Percentiles rank a stretch among this genome's conserved stretches.
Evolutionary conservation across 1,140 invertebrate genomes (phyloP).

Genomic region (Paracyclopina nana): DNA sequence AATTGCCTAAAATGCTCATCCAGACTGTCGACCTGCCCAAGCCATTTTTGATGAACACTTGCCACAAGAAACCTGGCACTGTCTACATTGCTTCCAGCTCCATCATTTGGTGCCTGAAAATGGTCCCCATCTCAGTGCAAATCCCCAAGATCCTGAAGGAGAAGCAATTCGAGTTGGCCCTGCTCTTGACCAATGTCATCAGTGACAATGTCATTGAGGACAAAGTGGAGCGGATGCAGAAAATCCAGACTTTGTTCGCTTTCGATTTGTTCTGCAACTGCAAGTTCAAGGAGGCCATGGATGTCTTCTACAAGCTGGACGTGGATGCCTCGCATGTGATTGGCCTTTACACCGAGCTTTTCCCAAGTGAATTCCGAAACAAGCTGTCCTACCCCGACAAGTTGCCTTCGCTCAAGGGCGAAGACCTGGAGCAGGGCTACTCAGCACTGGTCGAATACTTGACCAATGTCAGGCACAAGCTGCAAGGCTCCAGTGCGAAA

Average conservation of each 20-base stretch:
- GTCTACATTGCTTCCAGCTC: constrained; percentile 65
- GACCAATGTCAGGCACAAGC: constrained; percentile 39
- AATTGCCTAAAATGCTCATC: constrained; percentile 45
- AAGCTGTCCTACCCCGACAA: constrained; percentile 35
- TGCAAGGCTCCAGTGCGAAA: constrained; percentile 16
- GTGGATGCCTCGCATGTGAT: constrained; percentile 82
- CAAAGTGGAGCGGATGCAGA: constrained; percentile 53
- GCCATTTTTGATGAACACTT: constrained; percentile 28
- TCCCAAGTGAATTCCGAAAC: constrained; percentile 42
- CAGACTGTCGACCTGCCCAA: constrained; percentile 51
- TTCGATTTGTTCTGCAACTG: constrained; percentile 73
- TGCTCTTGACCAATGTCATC: constrained; percentile 61
- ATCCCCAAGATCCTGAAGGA: constrained; percentile 55
- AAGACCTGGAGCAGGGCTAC: constrained; percentile 68
- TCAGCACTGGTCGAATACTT: constrained; percentile 73
- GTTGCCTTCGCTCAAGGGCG: constrained; percentile 45
- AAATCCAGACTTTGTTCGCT: constrained; percentile 74
- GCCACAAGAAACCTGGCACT: constrained; percentile 8
- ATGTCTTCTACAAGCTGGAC: constrained; percentile 50
- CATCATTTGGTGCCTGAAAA: constrained; percentile 62
- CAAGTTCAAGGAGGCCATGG: constrained; percentile 69
- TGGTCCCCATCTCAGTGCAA: constrained; percentile 55
- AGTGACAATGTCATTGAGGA: constrained; percentile 49
- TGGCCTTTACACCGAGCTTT: constrained; percentile 68
- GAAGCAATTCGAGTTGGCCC: constrained; percentile 82